Evolutionary conservation across 2,888 invertebrate species (phyloP).

Genomic region (Nomada ferruginata): DNA sequence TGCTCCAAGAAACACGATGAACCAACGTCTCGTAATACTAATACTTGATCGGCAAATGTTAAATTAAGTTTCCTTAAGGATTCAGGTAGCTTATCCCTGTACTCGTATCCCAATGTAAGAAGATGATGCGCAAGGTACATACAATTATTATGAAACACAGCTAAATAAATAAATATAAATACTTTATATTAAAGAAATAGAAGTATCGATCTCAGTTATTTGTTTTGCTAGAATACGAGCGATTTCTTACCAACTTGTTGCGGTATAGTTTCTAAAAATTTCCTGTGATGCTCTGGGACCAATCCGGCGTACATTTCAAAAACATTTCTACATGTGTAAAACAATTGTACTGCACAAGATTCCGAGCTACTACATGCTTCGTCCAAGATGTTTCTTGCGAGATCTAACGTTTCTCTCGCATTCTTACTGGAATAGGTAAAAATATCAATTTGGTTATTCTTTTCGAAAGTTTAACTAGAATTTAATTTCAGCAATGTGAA

Average conservation of each 20-base stretch:
- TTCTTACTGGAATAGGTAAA: constrained; percentile 85
- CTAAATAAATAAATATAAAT: constrained; percentile 83
- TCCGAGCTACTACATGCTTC: constrained; percentile 88
- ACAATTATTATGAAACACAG: constrained; percentile 96
- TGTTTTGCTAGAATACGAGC: neutral
- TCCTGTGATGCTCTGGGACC: constrained; percentile 92
- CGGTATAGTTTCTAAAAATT: constrained; percentile 92
- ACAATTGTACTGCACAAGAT: constrained; percentile 88
- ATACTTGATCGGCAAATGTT: constrained; percentile 89
- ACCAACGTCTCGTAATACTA: constrained; percentile 88
- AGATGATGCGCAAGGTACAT: constrained; percentile 93
- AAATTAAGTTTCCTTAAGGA: constrained; percentile 86
- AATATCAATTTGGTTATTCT: constrained; percentile 1
- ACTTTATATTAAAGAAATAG: constrained; percentile 1
- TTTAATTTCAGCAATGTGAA: neutral
- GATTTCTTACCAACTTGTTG: constrained; percentile 90
- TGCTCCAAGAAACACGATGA: constrained; percentile 90
- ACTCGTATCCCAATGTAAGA: constrained; percentile 88
- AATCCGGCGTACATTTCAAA: constrained; percentile 91
- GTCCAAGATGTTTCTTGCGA: constrained; percentile 88
- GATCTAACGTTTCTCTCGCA: constrained; percentile 87
- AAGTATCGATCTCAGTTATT: constrained; percentile 2
- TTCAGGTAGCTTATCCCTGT: constrained; percentile 87
- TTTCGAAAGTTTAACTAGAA: neutral
- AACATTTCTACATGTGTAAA: constrained; percentile 89